Base-by-base conservation (phyloP, 1,140 invertebrate species). In the Drosophila novamexicana region DNA sequence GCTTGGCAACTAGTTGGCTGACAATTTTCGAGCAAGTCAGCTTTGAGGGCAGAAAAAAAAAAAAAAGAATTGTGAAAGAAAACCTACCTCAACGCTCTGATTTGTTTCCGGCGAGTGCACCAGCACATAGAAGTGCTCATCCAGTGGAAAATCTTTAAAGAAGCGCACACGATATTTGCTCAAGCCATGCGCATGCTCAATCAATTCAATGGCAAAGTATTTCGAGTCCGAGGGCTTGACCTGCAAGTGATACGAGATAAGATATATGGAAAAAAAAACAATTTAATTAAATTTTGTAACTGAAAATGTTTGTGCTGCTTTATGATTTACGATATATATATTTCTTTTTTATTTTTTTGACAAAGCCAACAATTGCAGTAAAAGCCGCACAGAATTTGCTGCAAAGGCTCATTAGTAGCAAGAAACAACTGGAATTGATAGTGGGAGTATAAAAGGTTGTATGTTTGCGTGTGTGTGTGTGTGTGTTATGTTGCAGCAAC, bases 81-180 rank as follows among this genome's bases (percentile, higher is more conserved):
- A 16, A 64, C 79, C 61, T 39, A 89, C 83, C 77, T 88, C 54
- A 49, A 88, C 49, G 45, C 49, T 66, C 45, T 88, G 83, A 39
- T 89, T 63, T 6, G 83, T 88, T 14, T 80, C 84, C 22, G 76
- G 77, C 3, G 83, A 88, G 6, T 68, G 37, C 2, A 88, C 67
- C 16, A 75, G 39, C 32, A 80, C 64, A 58, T 71, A 89, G 9
- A 83, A 80, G 3, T 75, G 39, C 40, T 66, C 58, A 50, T 88
- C 84, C 49, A 79, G 42, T 18, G 79, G 83, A 14, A 89, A 61
- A 10, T 75, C 59, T 4, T 47, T 70, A 7, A 68, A 52, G 40
- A 88, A 80, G 42, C 32, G 42, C 12, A 89, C 68, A 14, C 77
- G 77, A 56, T 83, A 88, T 75, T 88, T 88, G 49, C 67, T 71